Evolutionary conservation across 2,797 vertebrate genomes (phyloP), one percentile per base, ranked within the genome.

Genomic region (Bovichtus variegatus): DNA sequence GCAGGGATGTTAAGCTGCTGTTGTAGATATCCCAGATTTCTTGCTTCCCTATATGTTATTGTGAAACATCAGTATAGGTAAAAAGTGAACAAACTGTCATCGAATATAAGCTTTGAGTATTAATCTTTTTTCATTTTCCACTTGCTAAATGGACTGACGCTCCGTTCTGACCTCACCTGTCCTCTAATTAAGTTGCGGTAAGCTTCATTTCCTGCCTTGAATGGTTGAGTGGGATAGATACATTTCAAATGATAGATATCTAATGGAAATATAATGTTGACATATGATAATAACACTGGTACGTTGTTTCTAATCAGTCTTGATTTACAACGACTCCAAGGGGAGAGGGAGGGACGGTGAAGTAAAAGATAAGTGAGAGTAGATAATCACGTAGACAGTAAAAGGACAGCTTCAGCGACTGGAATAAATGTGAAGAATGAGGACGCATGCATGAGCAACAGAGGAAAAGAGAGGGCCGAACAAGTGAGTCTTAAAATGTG

Each of bases 401-500:
- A 68, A 63, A 75, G 36, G 41, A 73, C 62, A 57, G 25, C 34
- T 44, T 74, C 58, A 75, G 50, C 62, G 51, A 41, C 49, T 59
- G 58, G 36, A 80, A 82, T 81, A 87, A 75, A 86, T 57, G 73
- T 29, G 64, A 44, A 75, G 82, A 84, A 78, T 51, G 40, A 76
- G 15, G 38, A 47, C 57, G 18, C 44, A 75, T 53, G 62, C 68
- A 57, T 68, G 55, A 73, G 63, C 50, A 64, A 66, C 53, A 71
- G 54, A 77, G 62, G 23, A 36, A 64, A 53, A 64, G 49, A 74
- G 19, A 68, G 59, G 76, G 69, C 10, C 51, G 61, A 78, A 78
- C 54, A 77, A 71, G 71, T 59, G 59, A 81, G 71, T 84, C 70
- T 80, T 85, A 80, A 81, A 84, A 81, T 78, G 71, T 80, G 68